Evolutionary conservation across 37 sponge, comb jelly and placozoan genomes (phyloP), one percentile per base, ranked within the genome.

Genomic region (Agelas oroides): DNA sequence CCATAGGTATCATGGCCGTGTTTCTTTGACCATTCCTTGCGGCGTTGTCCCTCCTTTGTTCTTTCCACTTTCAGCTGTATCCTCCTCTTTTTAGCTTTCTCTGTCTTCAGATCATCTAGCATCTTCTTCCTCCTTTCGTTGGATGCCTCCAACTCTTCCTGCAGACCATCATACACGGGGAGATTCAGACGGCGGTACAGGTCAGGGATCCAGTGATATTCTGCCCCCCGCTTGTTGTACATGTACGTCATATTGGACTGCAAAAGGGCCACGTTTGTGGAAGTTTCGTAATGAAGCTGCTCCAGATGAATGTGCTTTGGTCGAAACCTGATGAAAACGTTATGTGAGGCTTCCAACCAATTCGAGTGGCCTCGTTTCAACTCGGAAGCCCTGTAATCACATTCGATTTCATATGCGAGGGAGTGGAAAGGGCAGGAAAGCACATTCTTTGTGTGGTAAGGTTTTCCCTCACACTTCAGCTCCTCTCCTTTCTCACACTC

Each of bases 351-450:
- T 33, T 83, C 60, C 20, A 30, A 39, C 20, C 27, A n/a, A 56
- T 59, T 76, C 2, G 76, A 59, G 32, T 59, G 76, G 32, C 76
- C 59, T 12, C 69, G 6, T 18, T 32, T 32, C 35, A 73, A 54
- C 2, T 52, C 73, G 21, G 73, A 54, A 46, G 84, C 75, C 28
- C 84, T 60, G 30, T 46, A 8, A 23, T 75, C 56, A 63, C 65
- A 73, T 39, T 84, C 84, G 11, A 84, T 74, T 55, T 84, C 67
- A 61, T 75, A 84, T 25, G 76, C 76, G 0, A 84, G 56, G 0
- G 75, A 17, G 27, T 84, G 84, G 3, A 84, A 36, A 0, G 53
- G 65, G 67, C 84, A 84, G 8, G 52, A 61, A 5, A 84, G 16
- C 20, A 73, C 35, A 40, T 65, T 53, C 34, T 62, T 73, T 31